Evolutionary conservation across 2,888 invertebrate genomes (phyloP).

Genomic region (Empis livida): DNA sequence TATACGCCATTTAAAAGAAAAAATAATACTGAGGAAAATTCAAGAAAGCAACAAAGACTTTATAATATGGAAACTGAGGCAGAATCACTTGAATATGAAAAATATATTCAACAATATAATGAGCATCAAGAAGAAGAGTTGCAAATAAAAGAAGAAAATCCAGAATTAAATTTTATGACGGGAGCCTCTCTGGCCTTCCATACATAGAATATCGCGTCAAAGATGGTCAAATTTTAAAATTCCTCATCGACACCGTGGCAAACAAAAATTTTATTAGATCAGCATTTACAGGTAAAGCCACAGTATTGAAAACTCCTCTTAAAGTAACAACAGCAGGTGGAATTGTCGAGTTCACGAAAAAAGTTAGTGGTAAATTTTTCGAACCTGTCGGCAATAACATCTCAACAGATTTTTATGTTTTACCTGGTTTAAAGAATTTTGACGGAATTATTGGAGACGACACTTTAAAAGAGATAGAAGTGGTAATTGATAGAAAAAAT

Average conservation of each 20-base stretch:
- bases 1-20: background rate
- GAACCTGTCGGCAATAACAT: slow-evolving; percentile 4
- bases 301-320: background rate
- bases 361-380: slow-evolving; percentile 3
- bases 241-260: slow-evolving; percentile 3
- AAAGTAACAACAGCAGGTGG: slow-evolving; percentile 1
- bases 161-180: slow-evolving; percentile 8
- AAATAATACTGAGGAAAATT: background rate
- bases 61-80: background rate
- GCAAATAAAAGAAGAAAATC: background rate
- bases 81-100: background rate
- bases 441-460: slow-evolving; percentile 10
- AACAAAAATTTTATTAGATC: slow-evolving; percentile 5
- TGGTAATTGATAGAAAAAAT: slow-evolving; percentile 11
- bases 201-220: slow-evolving; percentile 6
- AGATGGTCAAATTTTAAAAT: background rate
- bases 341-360: background rate
- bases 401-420: slow-evolving; percentile 6
- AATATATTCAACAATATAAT: background rate
- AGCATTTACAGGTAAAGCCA: background rate
- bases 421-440: slow-evolving; percentile 6
- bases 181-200: slow-evolving; percentile 8
- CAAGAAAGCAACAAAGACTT: background rate
- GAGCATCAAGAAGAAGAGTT: background rate
- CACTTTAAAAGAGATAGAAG: slow-evolving; percentile 8